Evolutionary conservation across 2,797 vertebrate genomes (phyloP).

Genomic region (Pteropus rufus): DNA sequence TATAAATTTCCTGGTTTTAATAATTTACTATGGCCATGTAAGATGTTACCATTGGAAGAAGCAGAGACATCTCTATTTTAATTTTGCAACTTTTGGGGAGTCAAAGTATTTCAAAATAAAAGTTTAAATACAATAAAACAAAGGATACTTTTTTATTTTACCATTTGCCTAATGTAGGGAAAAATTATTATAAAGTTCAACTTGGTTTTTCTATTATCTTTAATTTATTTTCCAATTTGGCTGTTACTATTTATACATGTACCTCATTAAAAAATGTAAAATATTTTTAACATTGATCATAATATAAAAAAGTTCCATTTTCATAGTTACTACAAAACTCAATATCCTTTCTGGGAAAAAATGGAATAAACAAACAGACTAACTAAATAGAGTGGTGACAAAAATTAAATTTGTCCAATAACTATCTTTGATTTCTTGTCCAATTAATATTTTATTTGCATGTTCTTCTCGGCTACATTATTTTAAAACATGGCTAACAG

Average conservation of each 20-base stretch:
- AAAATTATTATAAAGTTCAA: constrained; percentile 44
- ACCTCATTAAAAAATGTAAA: background rate
- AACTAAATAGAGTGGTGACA: background rate
- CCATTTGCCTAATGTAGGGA: constrained; percentile 28
- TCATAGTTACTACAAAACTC: background rate
- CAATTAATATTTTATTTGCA: background rate
- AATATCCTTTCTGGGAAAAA: background rate
- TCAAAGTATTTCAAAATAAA: background rate
- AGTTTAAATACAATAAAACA: constrained; percentile 13
- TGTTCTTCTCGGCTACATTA: background rate
- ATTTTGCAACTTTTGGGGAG: background rate
- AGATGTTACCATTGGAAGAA: background rate
- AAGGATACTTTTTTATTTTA: background rate
- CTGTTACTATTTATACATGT: background rate
- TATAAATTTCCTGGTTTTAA: background rate
- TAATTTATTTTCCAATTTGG: constrained; percentile 41
- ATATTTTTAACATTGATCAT: background rate
- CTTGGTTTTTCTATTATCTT: constrained; percentile 16
- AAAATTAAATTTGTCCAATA: background rate
- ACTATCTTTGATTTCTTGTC: background rate
- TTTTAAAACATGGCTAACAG: background rate
- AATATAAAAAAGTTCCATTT: background rate
- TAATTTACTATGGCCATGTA: background rate
- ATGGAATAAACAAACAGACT: background rate
- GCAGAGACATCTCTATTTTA: background rate